These are phyloP conservation scores for Acronicta alni DNA, from an alignment of 2,888 invertebrate species.

Conservation along the genomic window DNA sequence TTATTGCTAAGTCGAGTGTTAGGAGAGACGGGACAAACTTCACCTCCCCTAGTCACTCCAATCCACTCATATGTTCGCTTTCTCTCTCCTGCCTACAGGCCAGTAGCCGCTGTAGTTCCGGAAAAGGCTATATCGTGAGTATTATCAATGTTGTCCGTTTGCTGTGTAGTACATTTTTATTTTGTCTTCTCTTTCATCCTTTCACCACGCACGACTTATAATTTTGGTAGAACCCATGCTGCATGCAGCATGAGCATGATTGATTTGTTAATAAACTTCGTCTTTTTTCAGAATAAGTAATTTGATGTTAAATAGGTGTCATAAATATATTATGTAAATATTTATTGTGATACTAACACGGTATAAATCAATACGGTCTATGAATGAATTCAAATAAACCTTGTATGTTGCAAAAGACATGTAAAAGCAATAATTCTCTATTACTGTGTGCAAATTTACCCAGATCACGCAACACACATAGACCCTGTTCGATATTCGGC, in stretches of 20 bases:
- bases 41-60: slow-evolving; percentile 81
- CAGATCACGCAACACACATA: slow-evolving; percentile 86
- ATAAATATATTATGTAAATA: slow-evolving; percentile 29
- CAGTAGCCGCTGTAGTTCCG: slow-evolving; percentile 97
- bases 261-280: slow-evolving; percentile 26
- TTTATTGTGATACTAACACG: slow-evolving; percentile 32
- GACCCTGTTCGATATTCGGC: slow-evolving; percentile 85
- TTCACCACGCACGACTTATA: slow-evolving; percentile 62
- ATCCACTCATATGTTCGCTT: slow-evolving; percentile 89
- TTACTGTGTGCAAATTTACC: slow-evolving; percentile 85
- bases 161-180: slow-evolving; percentile 57
- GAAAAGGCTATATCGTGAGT: slow-evolving; percentile 98
- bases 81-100: slow-evolving; percentile 92
- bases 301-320: slow-evolving; percentile 17
- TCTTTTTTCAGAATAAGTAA: slow-evolving; percentile 5
- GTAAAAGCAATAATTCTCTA: slow-evolving; percentile 82
- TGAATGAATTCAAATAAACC: slow-evolving; percentile 43
- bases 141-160: slow-evolving; percentile 85
- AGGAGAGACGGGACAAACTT: slow-evolving; percentile 79
- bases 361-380: slow-evolving; percentile 41
- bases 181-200: slow-evolving; percentile 52
- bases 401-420: slow-evolving; percentile 49
- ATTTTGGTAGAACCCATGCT: slow-evolving; percentile 55
- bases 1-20: slow-evolving; percentile 56
- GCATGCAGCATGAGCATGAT: slow-evolving; percentile 60